A percentile compares a stretch with the other conserved stretches of the same genome.
Evolutionary conservation across 2,888 invertebrate species (phyloP).

Genomic region (Bellardia pandia): DNA sequence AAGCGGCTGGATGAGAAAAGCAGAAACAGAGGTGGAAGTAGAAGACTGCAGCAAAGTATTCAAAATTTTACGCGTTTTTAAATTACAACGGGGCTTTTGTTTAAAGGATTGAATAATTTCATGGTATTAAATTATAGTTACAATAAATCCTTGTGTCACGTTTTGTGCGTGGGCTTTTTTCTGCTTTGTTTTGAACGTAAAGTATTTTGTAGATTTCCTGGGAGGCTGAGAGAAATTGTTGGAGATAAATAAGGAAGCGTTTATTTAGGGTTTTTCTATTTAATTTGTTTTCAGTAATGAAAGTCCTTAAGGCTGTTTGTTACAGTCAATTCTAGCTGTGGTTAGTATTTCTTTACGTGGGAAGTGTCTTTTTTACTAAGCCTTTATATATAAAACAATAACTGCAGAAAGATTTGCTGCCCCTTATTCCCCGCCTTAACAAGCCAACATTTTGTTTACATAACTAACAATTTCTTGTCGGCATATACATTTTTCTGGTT

Average conservation of each 20-base stretch:
- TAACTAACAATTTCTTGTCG: too few species aligned
- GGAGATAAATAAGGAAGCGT: not conserved
- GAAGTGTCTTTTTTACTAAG: too few species aligned
- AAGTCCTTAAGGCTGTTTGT: not conserved
- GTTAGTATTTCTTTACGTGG: too few species aligned
- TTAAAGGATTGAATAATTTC: conserved; percentile 54
- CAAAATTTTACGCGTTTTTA: conserved; percentile 60
- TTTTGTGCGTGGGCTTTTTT: conserved; percentile 20
- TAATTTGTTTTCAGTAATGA: not conserved
- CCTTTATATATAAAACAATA: too few species aligned
- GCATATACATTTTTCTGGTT: too few species aligned
- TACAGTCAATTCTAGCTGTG: too few species aligned
- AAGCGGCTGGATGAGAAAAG: not conserved
- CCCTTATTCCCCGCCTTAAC: too few species aligned
- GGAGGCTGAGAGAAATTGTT: not conserved
- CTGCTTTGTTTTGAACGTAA: not conserved
- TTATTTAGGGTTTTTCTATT: not conserved
- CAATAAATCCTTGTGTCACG: conserved; percentile 32
- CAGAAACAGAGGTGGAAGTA: not conserved
- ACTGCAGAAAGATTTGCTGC: too few species aligned
- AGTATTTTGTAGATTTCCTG: conserved; percentile 11
- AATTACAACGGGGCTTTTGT: conserved; percentile 47
- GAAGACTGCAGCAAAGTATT: conserved; percentile 55
- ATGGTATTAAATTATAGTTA: conserved; percentile 46
- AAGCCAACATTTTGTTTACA: too few species aligned